Conservation (phyloP, 2,797 vertebrate genomes). For the Peromyscus eremicus region DNA sequence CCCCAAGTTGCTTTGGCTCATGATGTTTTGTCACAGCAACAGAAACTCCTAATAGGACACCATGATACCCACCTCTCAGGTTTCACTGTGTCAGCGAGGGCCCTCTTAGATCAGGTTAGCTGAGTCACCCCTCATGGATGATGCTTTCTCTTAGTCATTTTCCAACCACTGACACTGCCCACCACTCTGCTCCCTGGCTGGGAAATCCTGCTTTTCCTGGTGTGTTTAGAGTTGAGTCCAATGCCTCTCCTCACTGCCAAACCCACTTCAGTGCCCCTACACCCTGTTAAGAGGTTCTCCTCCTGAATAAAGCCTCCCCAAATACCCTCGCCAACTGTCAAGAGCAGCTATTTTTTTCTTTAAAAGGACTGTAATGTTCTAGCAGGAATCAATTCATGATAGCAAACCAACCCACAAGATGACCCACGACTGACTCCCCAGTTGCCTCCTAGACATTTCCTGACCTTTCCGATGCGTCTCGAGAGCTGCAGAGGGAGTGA, state of each 20-base stretch:
- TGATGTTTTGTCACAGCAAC: background rate
- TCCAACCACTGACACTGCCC: background rate
- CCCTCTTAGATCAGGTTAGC: background rate
- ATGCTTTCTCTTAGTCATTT: background rate
- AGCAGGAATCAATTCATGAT: background rate
- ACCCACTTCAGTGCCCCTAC: background rate
- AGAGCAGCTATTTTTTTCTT: background rate
- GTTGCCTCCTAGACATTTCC: background rate
- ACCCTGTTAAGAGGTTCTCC: background rate
- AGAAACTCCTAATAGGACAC: background rate
- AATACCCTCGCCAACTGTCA: background rate
- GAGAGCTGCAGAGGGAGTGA: background rate
- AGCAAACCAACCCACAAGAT: background rate
- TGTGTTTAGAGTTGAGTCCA: background rate
- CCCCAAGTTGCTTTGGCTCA: background rate
- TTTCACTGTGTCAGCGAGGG: background rate
- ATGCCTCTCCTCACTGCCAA: background rate
- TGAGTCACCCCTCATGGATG: too few relatives aligned
- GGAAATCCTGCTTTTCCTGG: background rate
- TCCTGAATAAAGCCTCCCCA: background rate
- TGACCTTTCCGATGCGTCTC: background rate
- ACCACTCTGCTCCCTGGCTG: background rate
- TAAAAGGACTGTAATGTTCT: background rate
- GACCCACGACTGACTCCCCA: background rate
- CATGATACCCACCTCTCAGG: background rate